Evolutionary conservation across 2,797 vertebrate genomes (phyloP).

Genomic region (Poecilia wingei): DNA sequence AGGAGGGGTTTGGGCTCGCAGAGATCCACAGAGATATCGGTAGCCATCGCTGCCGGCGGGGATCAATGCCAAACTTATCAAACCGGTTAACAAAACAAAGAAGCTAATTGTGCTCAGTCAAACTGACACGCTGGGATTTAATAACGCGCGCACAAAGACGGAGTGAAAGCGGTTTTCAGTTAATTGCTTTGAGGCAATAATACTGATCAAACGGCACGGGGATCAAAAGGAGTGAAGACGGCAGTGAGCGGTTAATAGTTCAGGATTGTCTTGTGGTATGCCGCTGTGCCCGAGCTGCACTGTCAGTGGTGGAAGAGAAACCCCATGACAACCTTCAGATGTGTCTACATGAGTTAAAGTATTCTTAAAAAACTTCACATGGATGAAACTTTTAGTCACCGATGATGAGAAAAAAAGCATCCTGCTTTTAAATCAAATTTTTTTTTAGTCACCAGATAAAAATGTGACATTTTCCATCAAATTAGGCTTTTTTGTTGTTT

Average conservation of each 20-base stretch:
- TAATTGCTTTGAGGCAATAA: slow-evolving; percentile 75
- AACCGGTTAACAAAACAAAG: slow-evolving; percentile 71
- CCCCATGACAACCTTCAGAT: slow-evolving; percentile 34
- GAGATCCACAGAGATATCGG: slow-evolving; percentile 38
- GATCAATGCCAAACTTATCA: slow-evolving; percentile 60
- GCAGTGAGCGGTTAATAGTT: slow-evolving; percentile 45
- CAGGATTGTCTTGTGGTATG: slow-evolving; percentile 49
- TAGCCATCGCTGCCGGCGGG: slow-evolving; percentile 45
- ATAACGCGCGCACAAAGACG: slow-evolving; percentile 54
- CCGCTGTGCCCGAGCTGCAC: slow-evolving; percentile 27
- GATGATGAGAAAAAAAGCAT: background rate
- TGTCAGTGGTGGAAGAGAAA: slow-evolving; percentile 35
- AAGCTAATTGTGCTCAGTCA: slow-evolving; percentile 73
- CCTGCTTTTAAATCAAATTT: background rate
- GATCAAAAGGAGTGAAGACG: slow-evolving; percentile 73
- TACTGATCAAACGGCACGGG: slow-evolving; percentile 66
- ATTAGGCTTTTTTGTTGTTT: background rate
- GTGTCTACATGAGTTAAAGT: slow-evolving; percentile 25
- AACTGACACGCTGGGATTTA: slow-evolving; percentile 74
- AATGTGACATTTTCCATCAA: background rate
- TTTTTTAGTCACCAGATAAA: background rate
- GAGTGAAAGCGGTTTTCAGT: slow-evolving; percentile 62
- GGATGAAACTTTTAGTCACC: background rate
- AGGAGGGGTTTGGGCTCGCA: slow-evolving; percentile 10
- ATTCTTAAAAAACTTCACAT: slow-evolving; percentile 14